Base-by-base conservation (phyloP, 2,888 invertebrate species). In the Cerastis leucographa region DNA sequence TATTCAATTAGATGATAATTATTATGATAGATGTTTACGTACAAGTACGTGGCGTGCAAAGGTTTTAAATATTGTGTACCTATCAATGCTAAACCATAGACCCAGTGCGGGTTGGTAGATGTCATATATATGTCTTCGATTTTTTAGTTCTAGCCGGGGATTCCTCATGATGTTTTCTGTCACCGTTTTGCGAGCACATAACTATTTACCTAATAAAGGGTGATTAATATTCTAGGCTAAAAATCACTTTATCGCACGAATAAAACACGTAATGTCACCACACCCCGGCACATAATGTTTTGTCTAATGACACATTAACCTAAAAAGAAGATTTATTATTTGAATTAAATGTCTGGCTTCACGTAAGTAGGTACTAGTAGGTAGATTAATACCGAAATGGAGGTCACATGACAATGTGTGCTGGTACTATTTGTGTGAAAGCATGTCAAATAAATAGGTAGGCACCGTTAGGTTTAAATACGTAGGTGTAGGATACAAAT, bases 341-440 rank as follows among this genome's bases (percentile, higher is more conserved):
- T 42, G 59, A 74, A 78, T 73, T 78, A 73, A 74, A 22, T 59
- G 78, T 74, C 54, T 81, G 77, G 81, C 81, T 81, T 72, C 78
- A 74, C 46, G 62, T 71, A 51, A 17, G 62, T 62, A 51, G 59
- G 22, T 42, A 62, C 67, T 46, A 17, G 62, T 62, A 51, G 59
- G 22, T 42, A 62, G 35, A 70, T 70, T 54, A 51, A 25, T 65
- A 59, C 42, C 68, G 54, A 82, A 68, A 68, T 61, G 68, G 59
- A 82, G 81, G 82, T 82, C 81, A 67, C 65, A 44, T 69, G 35
- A 76, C 80, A 40, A 71, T 62, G 7, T 59, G 51, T 59, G n/a
- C 71, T 72, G 59, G 71, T 78, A 70, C 8, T 49, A 25, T n/a
- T n/a, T 29, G 11, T 56, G 42, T 35, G 14, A 71, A 59, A 64